phyloP scores from a whole-genome alignment of 2,113 vertebrate genomes.

The Dascyllus trimaculatus region DNA sequence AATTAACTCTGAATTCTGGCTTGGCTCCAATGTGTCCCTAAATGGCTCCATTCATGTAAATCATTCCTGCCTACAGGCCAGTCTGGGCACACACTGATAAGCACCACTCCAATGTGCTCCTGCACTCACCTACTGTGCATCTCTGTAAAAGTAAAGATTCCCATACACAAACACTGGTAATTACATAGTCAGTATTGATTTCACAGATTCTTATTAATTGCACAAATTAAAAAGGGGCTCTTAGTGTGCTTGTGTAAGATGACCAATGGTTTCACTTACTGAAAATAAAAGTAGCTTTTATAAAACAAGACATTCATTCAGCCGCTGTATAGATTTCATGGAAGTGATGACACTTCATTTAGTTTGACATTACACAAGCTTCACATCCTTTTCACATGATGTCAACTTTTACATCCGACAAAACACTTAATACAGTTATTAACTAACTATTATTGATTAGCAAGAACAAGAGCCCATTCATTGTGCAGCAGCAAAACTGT shows the following conservation, averaged over 20 bases:
- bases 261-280: constrained; percentile 5
- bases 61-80: constrained; percentile 69
- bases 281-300: not conserved
- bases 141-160: constrained; percentile 42
- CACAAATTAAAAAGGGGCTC: not conserved
- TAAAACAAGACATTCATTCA: constrained; percentile 3
- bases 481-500: constrained; percentile 43
- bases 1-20: constrained; percentile 77
- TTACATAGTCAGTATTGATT: constrained; percentile 2
- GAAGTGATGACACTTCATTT: not conserved
- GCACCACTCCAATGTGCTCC: constrained; percentile 48
- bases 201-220: constrained; percentile 1
- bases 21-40: constrained; percentile 68
- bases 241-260: constrained; percentile 16
- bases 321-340: not conserved
- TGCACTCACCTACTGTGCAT: constrained; percentile 54
- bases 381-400: not conserved
- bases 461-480: constrained; percentile 37
- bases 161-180: constrained; percentile 29
- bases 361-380: not conserved
- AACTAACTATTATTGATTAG: constrained; percentile 59
- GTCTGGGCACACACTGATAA: constrained; percentile 79
- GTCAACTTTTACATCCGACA: constrained; percentile 13
- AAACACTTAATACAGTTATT: constrained; percentile 29
- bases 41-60: constrained; percentile 78